These are phyloP conservation scores for Periophthalmus modestus DNA, from an alignment of 2,113 vertebrate species.

Conservation along the genomic window DNA sequence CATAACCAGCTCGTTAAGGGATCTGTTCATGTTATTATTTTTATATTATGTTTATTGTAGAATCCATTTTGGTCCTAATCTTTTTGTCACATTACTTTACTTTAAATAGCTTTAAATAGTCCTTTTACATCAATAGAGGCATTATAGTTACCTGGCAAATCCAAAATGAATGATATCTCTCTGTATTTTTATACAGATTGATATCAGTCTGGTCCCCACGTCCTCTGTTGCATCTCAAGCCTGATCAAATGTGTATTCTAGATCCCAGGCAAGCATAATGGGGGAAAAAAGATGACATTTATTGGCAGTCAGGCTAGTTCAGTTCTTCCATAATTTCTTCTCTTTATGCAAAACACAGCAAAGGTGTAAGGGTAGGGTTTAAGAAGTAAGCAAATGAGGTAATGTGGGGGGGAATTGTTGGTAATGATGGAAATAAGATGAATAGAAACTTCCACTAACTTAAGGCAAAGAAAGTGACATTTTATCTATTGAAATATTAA, in stretches of 20 bases:
- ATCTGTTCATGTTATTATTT: neutral
- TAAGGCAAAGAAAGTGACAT: neutral
- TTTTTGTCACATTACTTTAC: conserved; percentile 6
- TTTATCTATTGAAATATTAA: neutral
- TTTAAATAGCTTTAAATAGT: conserved; percentile 3
- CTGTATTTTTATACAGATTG: no score
- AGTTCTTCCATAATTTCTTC: conserved; percentile 25
- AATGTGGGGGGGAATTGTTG: conserved; percentile 3
- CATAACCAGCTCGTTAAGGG: neutral
- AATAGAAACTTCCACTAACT: conserved; percentile 18
- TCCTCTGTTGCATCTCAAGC: no score
- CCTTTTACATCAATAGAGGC: conserved; percentile 12
- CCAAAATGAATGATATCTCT: no score
- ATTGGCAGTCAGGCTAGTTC: conserved; percentile 20
- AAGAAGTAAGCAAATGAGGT: neutral
- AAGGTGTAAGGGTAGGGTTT: neutral
- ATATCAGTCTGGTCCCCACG: no score
- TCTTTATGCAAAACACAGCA: conserved; percentile 34
- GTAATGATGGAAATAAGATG: conserved; percentile 5
- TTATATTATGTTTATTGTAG: neutral
- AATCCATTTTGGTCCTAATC: neutral
- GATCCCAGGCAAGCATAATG: no score
- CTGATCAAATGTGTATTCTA: no score
- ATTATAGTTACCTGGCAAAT: neutral
- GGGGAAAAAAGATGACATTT: neutral